phyloP scores from a whole-genome alignment of 1,140 invertebrate species.

The Aphidius gifuensis region DNA sequence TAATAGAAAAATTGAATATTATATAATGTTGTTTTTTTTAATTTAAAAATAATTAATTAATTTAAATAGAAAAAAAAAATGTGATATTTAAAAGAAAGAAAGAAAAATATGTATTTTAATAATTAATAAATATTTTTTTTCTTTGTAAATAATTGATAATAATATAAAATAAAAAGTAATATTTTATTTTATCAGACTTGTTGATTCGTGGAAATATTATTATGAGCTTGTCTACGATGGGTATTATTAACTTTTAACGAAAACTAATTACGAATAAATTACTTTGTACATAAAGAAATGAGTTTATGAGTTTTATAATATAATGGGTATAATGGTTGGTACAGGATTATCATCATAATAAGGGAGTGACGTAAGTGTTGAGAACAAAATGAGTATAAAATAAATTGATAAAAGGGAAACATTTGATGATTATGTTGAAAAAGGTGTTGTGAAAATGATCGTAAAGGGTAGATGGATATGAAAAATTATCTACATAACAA shows the following conservation, averaged over 20 bases:
- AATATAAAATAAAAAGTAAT: no score
- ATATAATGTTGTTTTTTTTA: no score
- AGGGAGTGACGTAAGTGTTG: constrained; percentile 42
- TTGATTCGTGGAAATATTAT: constrained; percentile 5
- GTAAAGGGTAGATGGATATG: constrained; percentile 24
- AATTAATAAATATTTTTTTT: no score
- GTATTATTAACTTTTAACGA: constrained; percentile 21
- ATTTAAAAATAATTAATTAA: no score
- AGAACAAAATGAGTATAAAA: constrained; percentile 21
- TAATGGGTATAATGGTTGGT: constrained; percentile 47
- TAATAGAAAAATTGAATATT: no score
- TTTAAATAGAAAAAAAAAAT: not conserved
- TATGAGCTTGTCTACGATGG: not conserved
- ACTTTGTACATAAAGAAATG: constrained; percentile 36
- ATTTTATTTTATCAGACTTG: no score
- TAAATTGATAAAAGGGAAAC: constrained; percentile 1
- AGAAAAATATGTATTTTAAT: no score
- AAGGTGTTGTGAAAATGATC: constrained; percentile 21
- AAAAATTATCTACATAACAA: constrained; percentile 8
- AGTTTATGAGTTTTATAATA: constrained; percentile 39
- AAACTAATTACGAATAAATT: constrained; percentile 49
- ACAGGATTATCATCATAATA: constrained; percentile 52
- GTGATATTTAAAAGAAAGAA: not conserved
- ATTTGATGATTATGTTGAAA: constrained; percentile 7
- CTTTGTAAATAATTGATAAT: no score